Evolutionary conservation across 1,140 invertebrate genomes (phyloP), one percentile per base, ranked within the genome.

Genomic region (Lepidurus apus): DNA sequence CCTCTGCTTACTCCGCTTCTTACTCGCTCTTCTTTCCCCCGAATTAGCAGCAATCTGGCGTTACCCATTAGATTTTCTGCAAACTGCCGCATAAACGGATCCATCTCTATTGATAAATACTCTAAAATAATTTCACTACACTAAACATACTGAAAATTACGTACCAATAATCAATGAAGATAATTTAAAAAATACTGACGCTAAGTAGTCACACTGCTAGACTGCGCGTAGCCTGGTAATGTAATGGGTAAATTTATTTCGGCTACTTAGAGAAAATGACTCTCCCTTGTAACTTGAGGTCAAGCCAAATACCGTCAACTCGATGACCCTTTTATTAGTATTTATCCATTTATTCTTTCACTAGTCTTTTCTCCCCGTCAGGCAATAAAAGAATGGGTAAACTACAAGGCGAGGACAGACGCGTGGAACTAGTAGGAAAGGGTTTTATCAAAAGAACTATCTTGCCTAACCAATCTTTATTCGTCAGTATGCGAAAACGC

Each of bases 121-220:
- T 47, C 1, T 17, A 47, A 47, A 47, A 47, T 47, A 47, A 47
- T 11, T 47, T 47, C 45, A 17, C 9, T 47, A 47, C 1, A 47
- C 45, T 47, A 47, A 47, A 47, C 45, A 47, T 47, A 11, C 1
- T 17, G 45, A 47, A 47, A 47, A 47, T 17, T 47, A 47, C 17
- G 45, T 47, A 47, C 45, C 45, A 47, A 47, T 47, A 47, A 47
- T 47, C 45, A 47, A 47, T 47, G 45, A 47, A 47, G 45, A 47
- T 47, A 47, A 47, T 47, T 47, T 1, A 17, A 9, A 47, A 47
- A 47, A 9, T 1, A 47, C 9, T 47, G 45, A 47, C 45, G 45
- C 45, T 47, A 47, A 47, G 45, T 47, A 47, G 45, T 47, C 45
- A 47, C 45, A 47, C 26, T 26, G 45, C 45, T 47, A 47, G 45